Base-by-base conservation (phyloP, 2,797 vertebrate genomes). In the Bovichtus variegatus region DNA sequence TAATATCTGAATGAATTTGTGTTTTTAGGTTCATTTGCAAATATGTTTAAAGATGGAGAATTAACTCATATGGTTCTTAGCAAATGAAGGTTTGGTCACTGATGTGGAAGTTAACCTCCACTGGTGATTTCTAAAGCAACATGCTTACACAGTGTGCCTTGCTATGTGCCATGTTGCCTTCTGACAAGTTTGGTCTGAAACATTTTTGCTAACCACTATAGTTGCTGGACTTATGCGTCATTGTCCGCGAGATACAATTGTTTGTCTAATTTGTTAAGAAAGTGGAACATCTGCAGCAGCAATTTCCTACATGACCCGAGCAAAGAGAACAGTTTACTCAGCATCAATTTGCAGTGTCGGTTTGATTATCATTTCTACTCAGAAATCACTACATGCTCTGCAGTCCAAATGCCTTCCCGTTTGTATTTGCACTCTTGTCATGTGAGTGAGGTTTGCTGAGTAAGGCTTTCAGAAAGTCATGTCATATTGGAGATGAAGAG, bases 401-500 rank as follows among this genome's bases (percentile, higher is more conserved):
- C 59, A 50, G 41, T 74, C 66, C 71, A 77, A 70, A 74, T 78
- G 64, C 36, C 78, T 67, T 67, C 64, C 43, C 16, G 40, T 83
- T 77, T 63, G 46, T 53, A 41, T 46, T n/a, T 58, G 76, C 50
- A 10, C 27, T 78, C 58, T 40, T 81, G 67, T 85, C 80, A 80
- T 82, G 77, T 49, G 57, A 77, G 74, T 63, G 69, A 64, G 78
- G 40, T 75, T 54, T 84, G 90, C 89, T 87, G 92, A 91, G 73
- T 86, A 71, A 91, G 91, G 57, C 74, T 80, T 87, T 81, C 58
- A 62, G 63, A 78, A 55, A 75, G 44, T 80, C 85, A 51, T 65
- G 78, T 89, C 87, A 83, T 85, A 71, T 72, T 72, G 72, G 66
- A 78, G 84, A 91, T 88, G 87, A 87, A 87, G 86, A 87, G 82